Evolutionary conservation across 2,113 vertebrate species (phyloP), one percentile per base, ranked within the genome.

Genomic region (Gavialis gangeticus): DNA sequence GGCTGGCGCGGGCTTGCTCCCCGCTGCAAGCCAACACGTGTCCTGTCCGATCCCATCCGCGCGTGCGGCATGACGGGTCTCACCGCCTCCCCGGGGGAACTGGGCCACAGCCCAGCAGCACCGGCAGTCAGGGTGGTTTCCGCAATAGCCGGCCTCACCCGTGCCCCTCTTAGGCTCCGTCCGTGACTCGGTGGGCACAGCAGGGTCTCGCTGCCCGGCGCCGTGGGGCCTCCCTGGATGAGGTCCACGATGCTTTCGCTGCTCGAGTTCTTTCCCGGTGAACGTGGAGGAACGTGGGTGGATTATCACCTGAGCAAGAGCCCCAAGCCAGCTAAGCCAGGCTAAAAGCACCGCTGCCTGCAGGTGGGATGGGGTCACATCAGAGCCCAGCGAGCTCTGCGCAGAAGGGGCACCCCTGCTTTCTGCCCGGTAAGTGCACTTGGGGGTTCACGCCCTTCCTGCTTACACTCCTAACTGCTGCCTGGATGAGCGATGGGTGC

Each of bases 1-100:
- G 95, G 71, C 82, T 82, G 77, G 78, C 69, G 75, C 55, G 91
- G 85, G 69, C 93, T n/a, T 89, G 87, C 89, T 95, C 92, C 87
- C 75, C 62, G 18, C 63, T 88, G 90, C 86, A 95, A 94, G 89
- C 75, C 62, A 89, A 88, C 85, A 95, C 86, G 81, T 88, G 89
- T 88, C 84, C 89, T 95, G 94, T 96, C 91, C 89, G 84, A 93
- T 80, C 59, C 92, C 92, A 93, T 96, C 94, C 34, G 75, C 85
- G 93, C 82, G 80, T 37, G 46, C 78, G 5, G 4, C 96, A 56
- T 94, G 86, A 92, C 37, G 90, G 82, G 82, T 90, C 85, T 93
- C 82, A 85, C 82, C 66, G 54, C 92, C 86, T 93, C 87, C 87
- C 95, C 80, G 66, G 93, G 94, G 90, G 92, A 94, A 4, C 89